Conservation (phyloP, 2,888 invertebrate species). For the Lasioglossum morio region DNA sequence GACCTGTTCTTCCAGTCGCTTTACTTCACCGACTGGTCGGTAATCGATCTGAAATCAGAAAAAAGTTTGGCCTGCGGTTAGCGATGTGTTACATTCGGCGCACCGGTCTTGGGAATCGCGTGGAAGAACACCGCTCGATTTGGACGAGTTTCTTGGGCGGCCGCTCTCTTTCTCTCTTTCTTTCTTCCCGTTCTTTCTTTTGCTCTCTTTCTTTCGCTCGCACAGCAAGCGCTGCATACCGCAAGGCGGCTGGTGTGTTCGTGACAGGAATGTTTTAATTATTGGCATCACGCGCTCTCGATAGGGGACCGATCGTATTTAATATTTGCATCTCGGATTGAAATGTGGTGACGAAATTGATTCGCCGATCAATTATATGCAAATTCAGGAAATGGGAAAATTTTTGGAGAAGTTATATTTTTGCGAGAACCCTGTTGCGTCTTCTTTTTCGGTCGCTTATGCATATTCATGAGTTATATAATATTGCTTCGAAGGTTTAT, state of each 20-base stretch:
- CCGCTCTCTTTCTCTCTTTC: neutral
- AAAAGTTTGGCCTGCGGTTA: conserved; percentile 35
- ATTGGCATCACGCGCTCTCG: neutral
- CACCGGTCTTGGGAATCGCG: neutral
- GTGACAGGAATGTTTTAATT: conserved; percentile 1
- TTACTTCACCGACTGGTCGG: conserved; percentile 63
- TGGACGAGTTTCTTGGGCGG: conserved; percentile 4
- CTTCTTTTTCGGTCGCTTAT: neutral
- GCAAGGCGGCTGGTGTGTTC: neutral
- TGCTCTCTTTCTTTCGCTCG: neutral
- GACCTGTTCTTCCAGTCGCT: conserved; percentile 57
- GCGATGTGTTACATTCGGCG: conserved; percentile 33
- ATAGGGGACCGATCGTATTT: neutral
- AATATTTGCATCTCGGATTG: conserved; percentile 3
- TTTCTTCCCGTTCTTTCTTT: neutral
- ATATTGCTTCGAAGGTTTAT: neutral
- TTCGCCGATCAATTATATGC: neutral
- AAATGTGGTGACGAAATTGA: neutral
- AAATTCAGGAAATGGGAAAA: neutral
- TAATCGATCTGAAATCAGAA: conserved; percentile 70
- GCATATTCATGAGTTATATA: neutral
- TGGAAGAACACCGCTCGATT: neutral
- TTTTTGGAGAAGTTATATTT: neutral
- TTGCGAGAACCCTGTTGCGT: neutral
- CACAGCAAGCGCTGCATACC: neutral